A percentile compares a stretch with the other conserved stretches of the same genome.
Evolutionary conservation across 2,888 invertebrate genomes (phyloP).

Genomic region (Antheraea yamamai): DNA sequence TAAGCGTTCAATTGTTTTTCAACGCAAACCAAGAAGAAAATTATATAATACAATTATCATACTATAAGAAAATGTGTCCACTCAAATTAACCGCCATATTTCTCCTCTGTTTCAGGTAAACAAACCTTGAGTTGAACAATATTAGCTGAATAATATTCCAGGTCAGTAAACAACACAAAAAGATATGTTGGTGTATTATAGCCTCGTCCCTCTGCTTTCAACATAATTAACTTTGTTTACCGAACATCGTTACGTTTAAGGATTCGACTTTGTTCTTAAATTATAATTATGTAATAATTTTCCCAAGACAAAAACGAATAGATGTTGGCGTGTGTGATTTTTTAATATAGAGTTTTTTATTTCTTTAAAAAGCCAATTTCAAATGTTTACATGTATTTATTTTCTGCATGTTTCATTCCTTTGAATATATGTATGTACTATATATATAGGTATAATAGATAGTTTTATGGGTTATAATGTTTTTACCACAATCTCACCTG

Average conservation of each 20-base stretch:
- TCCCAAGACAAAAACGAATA: neutral
- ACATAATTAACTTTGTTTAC: conserved; percentile 30
- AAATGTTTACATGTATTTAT: neutral
- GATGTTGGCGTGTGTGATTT: neutral
- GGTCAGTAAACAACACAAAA: conserved; percentile 36
- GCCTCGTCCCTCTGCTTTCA: conserved; percentile 24
- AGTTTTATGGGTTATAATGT: no score
- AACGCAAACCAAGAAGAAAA: neutral
- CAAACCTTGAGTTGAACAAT: conserved; percentile 32
- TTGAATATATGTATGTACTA: no score
- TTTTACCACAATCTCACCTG: no score
- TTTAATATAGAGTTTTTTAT: neutral
- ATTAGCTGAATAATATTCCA: conserved; percentile 31
- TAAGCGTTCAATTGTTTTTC: neutral
- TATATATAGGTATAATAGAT: no score
- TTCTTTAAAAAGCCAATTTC: neutral
- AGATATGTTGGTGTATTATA: conserved; percentile 24
- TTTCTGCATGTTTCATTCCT: no score
- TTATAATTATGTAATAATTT: neutral
- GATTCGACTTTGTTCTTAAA: conserved; percentile 13
- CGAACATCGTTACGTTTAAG: conserved; percentile 22
- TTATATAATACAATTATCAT: neutral
- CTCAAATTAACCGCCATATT: conserved; percentile 24
- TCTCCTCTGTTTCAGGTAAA: conserved; percentile 67
- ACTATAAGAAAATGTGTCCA: conserved; percentile 7